phyloP scores from a whole-genome alignment of 2,888 invertebrate genomes.

The Criorhina ranunculi region DNA sequence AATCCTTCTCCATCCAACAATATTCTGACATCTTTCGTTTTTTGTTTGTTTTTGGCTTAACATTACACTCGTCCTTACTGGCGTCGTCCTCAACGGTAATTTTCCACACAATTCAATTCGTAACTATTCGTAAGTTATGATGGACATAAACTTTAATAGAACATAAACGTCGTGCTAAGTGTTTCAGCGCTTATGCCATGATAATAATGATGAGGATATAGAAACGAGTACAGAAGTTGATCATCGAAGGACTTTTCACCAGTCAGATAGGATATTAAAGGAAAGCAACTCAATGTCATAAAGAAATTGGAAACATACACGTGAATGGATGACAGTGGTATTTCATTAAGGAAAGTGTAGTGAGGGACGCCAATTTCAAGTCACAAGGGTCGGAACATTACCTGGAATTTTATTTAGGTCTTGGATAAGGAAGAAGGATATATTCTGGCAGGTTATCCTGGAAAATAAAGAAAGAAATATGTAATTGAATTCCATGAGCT shows the following conservation, averaged over 20 bases:
- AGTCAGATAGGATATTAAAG: not conserved
- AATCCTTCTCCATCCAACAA: not conserved
- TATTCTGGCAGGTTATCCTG: too few species aligned
- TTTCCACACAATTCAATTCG: constrained; percentile 43
- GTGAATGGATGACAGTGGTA: not conserved
- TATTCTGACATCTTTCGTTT: constrained; percentile 22
- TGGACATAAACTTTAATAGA: constrained; percentile 62
- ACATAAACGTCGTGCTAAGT: constrained; percentile 43
- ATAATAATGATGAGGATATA: constrained; percentile 1
- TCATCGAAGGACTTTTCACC: not conserved
- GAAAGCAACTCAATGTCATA: constrained; percentile 1
- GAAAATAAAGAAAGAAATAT: too few species aligned
- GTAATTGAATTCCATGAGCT: too few species aligned
- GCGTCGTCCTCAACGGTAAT: not conserved
- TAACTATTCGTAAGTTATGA: constrained; percentile 54
- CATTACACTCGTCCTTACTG: not conserved
- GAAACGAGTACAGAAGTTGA: constrained; percentile 3
- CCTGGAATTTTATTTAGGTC: too few species aligned
- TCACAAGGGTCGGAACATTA: too few species aligned
- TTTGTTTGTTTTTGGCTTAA: constrained; percentile 11
- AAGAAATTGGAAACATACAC: not conserved
- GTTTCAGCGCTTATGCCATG: constrained; percentile 14
- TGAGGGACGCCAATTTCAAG: too few species aligned
- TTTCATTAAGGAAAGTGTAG: not conserved
- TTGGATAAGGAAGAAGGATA: too few species aligned